Percentiles rank a stretch among this genome's conserved stretches.
phyloP scores from a whole-genome alignment of 2,797 vertebrate genomes.

The Pipistrellus pipistrellus region DNA sequence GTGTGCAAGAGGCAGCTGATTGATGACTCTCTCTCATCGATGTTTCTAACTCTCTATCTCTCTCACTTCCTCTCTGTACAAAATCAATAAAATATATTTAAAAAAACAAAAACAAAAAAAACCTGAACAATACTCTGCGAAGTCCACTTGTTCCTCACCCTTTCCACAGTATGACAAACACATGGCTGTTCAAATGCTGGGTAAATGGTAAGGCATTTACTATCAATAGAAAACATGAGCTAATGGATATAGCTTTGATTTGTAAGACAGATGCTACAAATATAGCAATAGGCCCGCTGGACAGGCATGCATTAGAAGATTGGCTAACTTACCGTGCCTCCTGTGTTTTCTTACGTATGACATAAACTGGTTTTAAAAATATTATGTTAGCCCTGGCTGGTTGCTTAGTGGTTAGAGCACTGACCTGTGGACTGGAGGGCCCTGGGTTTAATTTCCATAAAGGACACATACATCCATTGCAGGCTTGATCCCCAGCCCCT shows the following conservation, averaged over 20 bases:
- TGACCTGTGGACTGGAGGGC: no score
- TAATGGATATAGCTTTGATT: background rate
- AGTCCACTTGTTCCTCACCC: background rate
- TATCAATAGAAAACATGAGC: background rate
- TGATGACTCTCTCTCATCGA: no score
- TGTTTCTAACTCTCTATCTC: no score
- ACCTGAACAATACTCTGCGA: background rate
- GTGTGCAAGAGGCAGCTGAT: no score
- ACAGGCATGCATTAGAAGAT: background rate
- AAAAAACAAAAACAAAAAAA: no score
- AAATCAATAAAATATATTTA: no score
- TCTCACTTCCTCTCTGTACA: no score
- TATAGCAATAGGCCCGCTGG: background rate
- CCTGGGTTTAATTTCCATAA: no score
- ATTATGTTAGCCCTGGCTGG: background rate
- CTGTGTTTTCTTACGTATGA: background rate
- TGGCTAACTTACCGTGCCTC: background rate
- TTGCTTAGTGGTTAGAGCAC: no score
- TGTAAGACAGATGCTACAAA: background rate
- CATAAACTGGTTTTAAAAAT: background rate
- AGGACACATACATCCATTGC: no score
- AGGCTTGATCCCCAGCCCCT: no score
- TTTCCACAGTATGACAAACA: background rate
- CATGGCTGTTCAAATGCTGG: background rate
- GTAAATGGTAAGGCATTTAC: background rate